A percentile compares a stretch with the other conserved stretches of the same genome.
Conservation (phyloP, 1,140 invertebrate species). For the Drosophila funebris region DNA sequence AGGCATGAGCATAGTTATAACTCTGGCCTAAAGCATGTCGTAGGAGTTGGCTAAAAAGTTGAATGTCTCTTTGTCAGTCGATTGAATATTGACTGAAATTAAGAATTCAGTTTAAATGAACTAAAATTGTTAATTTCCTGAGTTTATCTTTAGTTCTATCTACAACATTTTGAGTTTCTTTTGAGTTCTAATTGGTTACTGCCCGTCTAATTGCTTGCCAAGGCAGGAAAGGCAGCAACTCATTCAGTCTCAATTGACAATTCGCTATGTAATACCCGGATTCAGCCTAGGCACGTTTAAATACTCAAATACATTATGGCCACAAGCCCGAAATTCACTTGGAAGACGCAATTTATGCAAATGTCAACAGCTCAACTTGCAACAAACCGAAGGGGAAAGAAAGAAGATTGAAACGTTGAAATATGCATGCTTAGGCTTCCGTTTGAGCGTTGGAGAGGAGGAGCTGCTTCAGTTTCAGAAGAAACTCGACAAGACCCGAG, state of each 20-base stretch:
- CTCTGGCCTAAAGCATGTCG: not conserved
- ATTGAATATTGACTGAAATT: not conserved
- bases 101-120: not conserved
- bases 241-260: slow-evolving; percentile 30
- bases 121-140: slow-evolving; percentile 39
- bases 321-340: slow-evolving; percentile 32
- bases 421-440: slow-evolving; percentile 71
- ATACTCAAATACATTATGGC: not conserved
- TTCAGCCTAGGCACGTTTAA: slow-evolving; percentile 28
- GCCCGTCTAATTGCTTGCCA: slow-evolving; percentile 25
- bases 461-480: not conserved
- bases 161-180: slow-evolving; percentile 24
- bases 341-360: slow-evolving; percentile 73
- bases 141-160: slow-evolving; percentile 10
- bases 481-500: not conserved
- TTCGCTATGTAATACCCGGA: not conserved
- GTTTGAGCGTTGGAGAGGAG: slow-evolving; percentile 27
- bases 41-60: not conserved
- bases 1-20: not conserved
- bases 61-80: not conserved
- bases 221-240: slow-evolving; percentile 11
- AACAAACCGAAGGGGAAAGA: not conserved
- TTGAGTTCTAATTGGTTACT: slow-evolving; percentile 28
- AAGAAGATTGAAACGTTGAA: slow-evolving; percentile 23
- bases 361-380: slow-evolving; percentile 40